Evolutionary conservation across 2,888 invertebrate genomes (phyloP), one percentile per base, ranked within the genome.

Genomic region (Phaonia tiefii): DNA sequence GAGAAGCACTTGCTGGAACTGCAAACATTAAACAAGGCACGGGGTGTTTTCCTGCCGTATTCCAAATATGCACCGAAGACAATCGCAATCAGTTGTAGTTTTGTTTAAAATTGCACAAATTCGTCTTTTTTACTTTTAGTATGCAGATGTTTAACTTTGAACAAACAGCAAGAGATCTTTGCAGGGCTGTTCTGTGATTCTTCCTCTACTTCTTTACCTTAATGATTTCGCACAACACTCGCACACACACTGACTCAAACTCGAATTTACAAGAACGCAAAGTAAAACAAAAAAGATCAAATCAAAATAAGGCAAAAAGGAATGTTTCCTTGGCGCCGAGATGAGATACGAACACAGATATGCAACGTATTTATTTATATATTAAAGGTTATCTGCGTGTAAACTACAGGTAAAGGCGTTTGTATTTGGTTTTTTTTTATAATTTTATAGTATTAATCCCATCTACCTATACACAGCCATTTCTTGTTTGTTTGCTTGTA

Each of bases 1-100:
- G 79, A 82, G 80, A 83, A 84, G 80, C 51, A 54, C 69, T 71
- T 49, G 37, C 58, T 8, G 25, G 13, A 22, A n/a, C 42, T 1
- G 22, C 8, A 13, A 46, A 25, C 46, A 63, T 63, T 25, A 49
- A 49, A 20, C 3, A 20, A 2, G 1, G 15, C 15, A 5, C 1
- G 17, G 49, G 49, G 2, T 20, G 20, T 15, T 49, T 49, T 20
- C 49, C 15, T n/a, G 25, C 54, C 15, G 2, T 10, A 15, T 60
- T 37, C 31, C 31, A 37, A 49, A 13, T 15, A 44, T 17, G 37
- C 49, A 49, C 11, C 4, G 39, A 49, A 66, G 37, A 66, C 37
- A 49, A 37, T 54, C 31, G 31, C 31, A 31, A 31, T 31, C 3
- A 31, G 8, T 31, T 31, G 31, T 31, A 31, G 8, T 8, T 31